Evolutionary conservation across 1,140 invertebrate genomes (phyloP).

Genomic region (Eupristina koningsbergeri): DNA sequence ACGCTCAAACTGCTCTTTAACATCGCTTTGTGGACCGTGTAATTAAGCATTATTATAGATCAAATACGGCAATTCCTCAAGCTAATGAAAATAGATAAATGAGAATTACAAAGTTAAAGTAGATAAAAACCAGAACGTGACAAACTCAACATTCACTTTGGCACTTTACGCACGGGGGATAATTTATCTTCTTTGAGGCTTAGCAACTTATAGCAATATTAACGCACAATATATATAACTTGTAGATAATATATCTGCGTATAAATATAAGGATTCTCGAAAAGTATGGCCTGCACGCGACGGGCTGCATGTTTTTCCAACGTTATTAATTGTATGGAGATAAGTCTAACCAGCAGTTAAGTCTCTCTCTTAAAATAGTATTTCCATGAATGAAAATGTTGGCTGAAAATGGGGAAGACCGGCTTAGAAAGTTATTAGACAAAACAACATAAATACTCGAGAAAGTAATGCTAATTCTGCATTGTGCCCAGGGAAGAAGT

Average conservation of each 20-base stretch:
- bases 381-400: background rate
- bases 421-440: background rate
- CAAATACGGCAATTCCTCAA: background rate
- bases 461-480: conserved; percentile 2
- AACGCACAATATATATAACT: background rate
- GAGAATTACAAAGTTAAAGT: too few species aligned
- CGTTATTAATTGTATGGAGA: background rate
- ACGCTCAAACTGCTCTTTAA: background rate
- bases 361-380: background rate
- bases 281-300: background rate
- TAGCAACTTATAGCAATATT: background rate
- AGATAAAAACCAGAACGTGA: too few species aligned
- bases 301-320: background rate
- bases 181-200: background rate
- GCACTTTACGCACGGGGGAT: background rate
- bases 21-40: background rate
- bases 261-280: background rate
- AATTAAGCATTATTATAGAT: background rate
- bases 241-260: background rate
- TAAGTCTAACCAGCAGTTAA: background rate
- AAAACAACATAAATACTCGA: background rate
- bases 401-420: background rate
- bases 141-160: too few species aligned
- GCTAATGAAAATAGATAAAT: too few species aligned
- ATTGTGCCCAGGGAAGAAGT: background rate